Conservation (phyloP, 1,140 invertebrate species). For the Bombus fervidus region DNA sequence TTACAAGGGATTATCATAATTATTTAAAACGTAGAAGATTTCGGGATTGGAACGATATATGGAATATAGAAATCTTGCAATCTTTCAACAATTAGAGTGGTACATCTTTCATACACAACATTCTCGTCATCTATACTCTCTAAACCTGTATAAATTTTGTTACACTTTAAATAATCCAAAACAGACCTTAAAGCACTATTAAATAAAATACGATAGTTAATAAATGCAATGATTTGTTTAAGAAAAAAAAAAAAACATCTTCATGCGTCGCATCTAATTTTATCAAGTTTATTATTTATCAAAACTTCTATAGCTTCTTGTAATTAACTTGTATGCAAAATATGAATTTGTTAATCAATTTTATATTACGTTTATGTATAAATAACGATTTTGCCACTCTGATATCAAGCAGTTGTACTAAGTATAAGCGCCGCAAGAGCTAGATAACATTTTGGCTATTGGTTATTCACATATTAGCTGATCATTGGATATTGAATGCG, state of each 20-base stretch:
- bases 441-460: background rate
- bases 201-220: background rate
- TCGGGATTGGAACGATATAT: background rate
- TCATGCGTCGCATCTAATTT: background rate
- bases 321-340: slow-evolving; percentile 33
- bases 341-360: background rate
- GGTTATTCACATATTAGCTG: slow-evolving; percentile 32
- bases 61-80: background rate
- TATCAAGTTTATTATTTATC: too few relatives aligned
- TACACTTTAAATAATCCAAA: slow-evolving; percentile 22
- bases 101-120: slow-evolving; percentile 53
- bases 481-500: slow-evolving; percentile 34
- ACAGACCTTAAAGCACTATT: background rate
- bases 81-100: slow-evolving; percentile 54
- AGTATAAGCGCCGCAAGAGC: background rate
- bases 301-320: too few relatives aligned
- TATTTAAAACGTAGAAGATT: slow-evolving; percentile 31
- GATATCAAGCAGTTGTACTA: background rate
- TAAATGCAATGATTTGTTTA: background rate
- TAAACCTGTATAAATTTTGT: slow-evolving; percentile 38
- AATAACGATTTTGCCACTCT: background rate
- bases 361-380: background rate
- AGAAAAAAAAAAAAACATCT: background rate
- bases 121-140: slow-evolving; percentile 41
- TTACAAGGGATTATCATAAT: slow-evolving; percentile 21